Conservation (phyloP, 2,113 vertebrate genomes). For the Megalops atlanticus region DNA sequence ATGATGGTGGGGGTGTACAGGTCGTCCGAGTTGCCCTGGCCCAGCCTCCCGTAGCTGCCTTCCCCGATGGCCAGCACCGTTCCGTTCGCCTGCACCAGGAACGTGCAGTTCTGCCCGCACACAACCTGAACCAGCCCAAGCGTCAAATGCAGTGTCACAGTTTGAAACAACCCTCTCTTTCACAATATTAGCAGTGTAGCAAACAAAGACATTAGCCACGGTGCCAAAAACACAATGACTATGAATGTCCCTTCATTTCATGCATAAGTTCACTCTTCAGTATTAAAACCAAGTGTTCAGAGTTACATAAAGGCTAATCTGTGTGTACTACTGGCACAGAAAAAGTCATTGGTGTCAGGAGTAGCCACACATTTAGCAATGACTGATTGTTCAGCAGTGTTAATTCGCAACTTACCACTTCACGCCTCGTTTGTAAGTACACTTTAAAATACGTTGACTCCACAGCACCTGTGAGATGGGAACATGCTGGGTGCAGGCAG, state of each 20-base stretch:
- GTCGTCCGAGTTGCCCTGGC: conserved; percentile 79
- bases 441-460: conserved; percentile 1
- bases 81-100: conserved; percentile 76
- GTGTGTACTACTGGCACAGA: background rate
- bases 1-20: conserved; percentile 75
- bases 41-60: conserved; percentile 77
- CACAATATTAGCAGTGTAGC: background rate
- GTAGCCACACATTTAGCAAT: conserved; percentile 4
- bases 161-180: background rate
- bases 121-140: conserved; percentile 63
- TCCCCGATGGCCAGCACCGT: conserved; percentile 74
- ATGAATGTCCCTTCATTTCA: too few relatives aligned
- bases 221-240: background rate
- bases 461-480: too few relatives aligned
- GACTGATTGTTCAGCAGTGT: background rate
- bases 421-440: too few relatives aligned
- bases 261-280: too few relatives aligned
- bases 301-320: background rate
- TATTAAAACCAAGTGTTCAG: background rate
- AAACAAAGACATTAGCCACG: conserved; percentile 17
- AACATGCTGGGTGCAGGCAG: background rate
- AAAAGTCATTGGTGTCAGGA: background rate
- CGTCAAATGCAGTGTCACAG: background rate
- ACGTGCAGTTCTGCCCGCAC: conserved; percentile 80
- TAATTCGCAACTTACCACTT: too few relatives aligned